phyloP scores from a whole-genome alignment of 2,888 invertebrate species.

The Drosophila sordidapex region DNA sequence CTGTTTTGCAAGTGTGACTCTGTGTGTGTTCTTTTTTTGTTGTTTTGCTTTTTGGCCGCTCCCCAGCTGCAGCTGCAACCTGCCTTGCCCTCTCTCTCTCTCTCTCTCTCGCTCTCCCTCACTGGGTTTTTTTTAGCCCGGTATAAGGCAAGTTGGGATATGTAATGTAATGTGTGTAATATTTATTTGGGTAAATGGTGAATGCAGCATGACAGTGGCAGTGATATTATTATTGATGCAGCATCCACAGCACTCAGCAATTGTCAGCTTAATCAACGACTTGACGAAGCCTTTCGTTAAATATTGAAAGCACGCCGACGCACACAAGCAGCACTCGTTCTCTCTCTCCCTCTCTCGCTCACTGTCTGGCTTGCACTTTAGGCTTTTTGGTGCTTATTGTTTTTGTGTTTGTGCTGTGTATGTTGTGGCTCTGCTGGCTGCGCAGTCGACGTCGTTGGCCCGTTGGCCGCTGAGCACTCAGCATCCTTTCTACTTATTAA shows the following conservation, averaged over 20 bases:
- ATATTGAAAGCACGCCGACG: constrained; percentile 68
- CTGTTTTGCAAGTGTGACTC: constrained; percentile 26
- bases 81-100: not conserved
- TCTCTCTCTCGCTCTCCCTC: not conserved
- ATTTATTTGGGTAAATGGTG: constrained; percentile 37
- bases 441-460: constrained; percentile 31
- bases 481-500: constrained; percentile 81
- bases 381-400: constrained; percentile 37
- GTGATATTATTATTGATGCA: constrained; percentile 57
- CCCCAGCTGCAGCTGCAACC: constrained; percentile 43
- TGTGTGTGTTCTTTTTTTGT: constrained; percentile 9
- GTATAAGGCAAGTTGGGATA: constrained; percentile 23
- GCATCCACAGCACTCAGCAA: constrained; percentile 39
- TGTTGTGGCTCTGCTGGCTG: constrained; percentile 44
- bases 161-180: constrained; percentile 8
- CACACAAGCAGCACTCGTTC: constrained; percentile 19
- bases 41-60: constrained; percentile 42
- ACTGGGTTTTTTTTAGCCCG: constrained; percentile 16
- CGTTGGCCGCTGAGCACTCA: constrained; percentile 56
- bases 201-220: constrained; percentile 46
- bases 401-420: constrained; percentile 39
- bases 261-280: constrained; percentile 23
- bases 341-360: constrained; percentile 17
- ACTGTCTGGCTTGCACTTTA: constrained; percentile 39
- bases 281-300: constrained; percentile 68